These are phyloP conservation scores for Parauchenoglanis punctatus DNA, from an alignment of 2,797 vertebrate genomes.

Conservation along the genomic window DNA sequence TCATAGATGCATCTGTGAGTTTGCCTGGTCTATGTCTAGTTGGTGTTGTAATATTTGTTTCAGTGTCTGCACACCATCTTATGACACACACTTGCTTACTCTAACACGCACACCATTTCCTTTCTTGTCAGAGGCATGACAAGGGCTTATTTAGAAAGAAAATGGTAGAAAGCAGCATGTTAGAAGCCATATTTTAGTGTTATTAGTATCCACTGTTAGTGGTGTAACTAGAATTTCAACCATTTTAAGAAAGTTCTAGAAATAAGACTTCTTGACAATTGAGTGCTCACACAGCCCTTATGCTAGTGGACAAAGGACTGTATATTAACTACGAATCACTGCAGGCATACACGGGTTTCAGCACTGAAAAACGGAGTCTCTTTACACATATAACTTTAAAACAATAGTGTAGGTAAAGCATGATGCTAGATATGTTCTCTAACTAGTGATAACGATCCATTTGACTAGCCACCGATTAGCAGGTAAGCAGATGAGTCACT, in stretches of 20 bases:
- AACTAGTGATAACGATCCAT: background rate
- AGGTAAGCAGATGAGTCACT: background rate
- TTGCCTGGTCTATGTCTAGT: background rate
- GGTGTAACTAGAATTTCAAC: background rate
- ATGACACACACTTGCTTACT: background rate
- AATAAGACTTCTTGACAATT: background rate
- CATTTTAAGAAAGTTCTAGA: background rate
- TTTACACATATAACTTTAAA: background rate
- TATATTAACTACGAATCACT: background rate
- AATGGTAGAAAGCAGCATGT: background rate
- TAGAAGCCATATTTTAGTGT: background rate
- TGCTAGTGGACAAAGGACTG: background rate
- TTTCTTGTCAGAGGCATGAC: background rate
- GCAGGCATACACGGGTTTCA: background rate
- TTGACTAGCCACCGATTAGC: background rate
- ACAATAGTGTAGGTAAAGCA: background rate
- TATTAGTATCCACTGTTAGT: background rate
- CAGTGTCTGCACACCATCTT: background rate
- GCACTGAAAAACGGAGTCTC: background rate
- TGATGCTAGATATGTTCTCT: background rate
- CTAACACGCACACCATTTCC: background rate
- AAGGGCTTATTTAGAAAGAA: background rate
- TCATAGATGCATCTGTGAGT: background rate
- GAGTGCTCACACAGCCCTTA: background rate
- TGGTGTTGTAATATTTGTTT: conserved; percentile 5